These are phyloP conservation scores for Melipona bicolor DNA, from an alignment of 2,888 invertebrate genomes.

Conservation along the genomic window DNA sequence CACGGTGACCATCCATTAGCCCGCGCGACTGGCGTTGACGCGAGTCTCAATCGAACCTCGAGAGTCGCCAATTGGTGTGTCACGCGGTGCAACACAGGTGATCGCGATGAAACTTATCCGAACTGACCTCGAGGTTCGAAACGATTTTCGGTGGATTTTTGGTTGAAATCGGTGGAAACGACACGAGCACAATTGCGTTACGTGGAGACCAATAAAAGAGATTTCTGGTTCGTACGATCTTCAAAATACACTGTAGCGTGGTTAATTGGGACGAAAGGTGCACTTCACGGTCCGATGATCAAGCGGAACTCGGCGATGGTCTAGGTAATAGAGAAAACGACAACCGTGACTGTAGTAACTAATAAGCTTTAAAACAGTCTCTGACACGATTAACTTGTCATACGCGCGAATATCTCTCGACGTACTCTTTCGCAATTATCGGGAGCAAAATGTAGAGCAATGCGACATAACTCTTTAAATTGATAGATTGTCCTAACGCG, in stretches of 20 bases:
- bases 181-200: neutral
- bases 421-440: neutral
- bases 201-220: neutral
- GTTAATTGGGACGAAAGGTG: neutral
- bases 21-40: constrained; percentile 3
- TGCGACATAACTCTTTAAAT: neutral
- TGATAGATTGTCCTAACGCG: neutral
- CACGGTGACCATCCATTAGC: neutral
- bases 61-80: constrained; percentile 15
- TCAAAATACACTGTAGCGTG: neutral
- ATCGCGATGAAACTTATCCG: neutral
- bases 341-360: neutral
- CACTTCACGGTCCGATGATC: neutral
- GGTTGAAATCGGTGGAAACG: neutral
- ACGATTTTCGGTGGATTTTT: neutral
- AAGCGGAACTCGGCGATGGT: neutral
- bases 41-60: constrained; percentile 6
- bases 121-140: neutral
- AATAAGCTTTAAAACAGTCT: neutral
- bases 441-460: neutral
- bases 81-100: neutral
- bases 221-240: neutral
- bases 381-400: neutral
- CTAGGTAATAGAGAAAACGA: neutral
- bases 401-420: neutral